phyloP scores from a whole-genome alignment of 2,113 vertebrate species.

The Chlorocebus sabaeus region DNA sequence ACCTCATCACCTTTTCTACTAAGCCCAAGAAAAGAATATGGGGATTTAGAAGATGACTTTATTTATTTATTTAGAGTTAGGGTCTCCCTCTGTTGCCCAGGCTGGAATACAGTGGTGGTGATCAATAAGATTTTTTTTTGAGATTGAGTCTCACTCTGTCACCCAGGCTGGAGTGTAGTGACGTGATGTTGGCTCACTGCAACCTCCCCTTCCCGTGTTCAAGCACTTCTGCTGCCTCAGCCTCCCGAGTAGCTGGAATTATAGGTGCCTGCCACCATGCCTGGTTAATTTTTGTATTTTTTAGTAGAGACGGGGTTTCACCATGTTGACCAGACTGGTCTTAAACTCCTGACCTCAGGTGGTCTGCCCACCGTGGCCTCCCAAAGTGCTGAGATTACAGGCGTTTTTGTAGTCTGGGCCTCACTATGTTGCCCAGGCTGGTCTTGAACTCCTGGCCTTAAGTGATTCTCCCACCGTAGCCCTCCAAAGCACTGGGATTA shows the following conservation, averaged over 20 bases:
- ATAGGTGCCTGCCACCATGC: no score
- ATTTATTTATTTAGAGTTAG: no score
- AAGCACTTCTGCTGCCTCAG: no score
- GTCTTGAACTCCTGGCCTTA: neutral
- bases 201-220: neutral
- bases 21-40: neutral
- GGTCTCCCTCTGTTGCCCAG: neutral
- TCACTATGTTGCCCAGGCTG: neutral
- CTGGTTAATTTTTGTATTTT: no score
- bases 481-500: neutral
- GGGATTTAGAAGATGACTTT: neutral
- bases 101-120: neutral
- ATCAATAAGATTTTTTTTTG: no score
- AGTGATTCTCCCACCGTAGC: neutral
- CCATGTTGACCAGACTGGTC: no score
- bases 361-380: no score
- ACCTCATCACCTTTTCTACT: neutral
- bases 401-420: no score
- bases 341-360: no score
- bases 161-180: neutral
- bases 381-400: no score
- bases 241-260: no score
- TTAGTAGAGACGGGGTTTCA: no score
- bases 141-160: neutral
- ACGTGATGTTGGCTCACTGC: neutral